Base-by-base conservation (phyloP, 1,140 invertebrate genomes). In the Ostrea denselamellosa region DNA sequence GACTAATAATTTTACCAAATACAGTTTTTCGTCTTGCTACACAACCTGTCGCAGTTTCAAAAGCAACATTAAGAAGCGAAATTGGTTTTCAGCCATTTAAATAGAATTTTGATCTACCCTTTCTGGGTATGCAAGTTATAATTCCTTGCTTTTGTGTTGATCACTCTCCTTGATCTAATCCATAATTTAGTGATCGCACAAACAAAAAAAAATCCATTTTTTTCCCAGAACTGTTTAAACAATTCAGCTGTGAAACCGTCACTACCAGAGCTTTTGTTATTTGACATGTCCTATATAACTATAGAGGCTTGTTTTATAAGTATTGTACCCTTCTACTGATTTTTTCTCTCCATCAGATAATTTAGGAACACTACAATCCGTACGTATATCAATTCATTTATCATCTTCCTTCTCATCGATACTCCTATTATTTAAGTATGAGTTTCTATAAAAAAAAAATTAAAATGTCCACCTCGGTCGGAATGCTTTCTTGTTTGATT, bases 51-150 rank as follows among this genome's bases (percentile, higher is more conserved):
- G 25, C 71, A 12, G 87, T 85, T 83, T 89, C 87, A 81, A 77
- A 85, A 12, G 83, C 19, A 68, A 71, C 81, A n/a, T 89, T 86
- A 17, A 86, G 58, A 12, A 86, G 54, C 5, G 83, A 85, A 52
- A 88, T 88, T 2, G 83, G 87, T 52, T 83, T 19, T 62, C 83
- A 85, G 56, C 85, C 85, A 85, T 58, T 85, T 4, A 85, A 22
- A 56, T 19, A 84, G 12, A 68, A 25, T 52, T 53, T 62, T 14
- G 51, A 5, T 71, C 85, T 89, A 77, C 86, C 56, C 54, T 44
- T 22, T 85, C 85, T 87, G 14, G 88, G 88, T 89, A 89, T 44
- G 22, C 85, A 86, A 34, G 68, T 84, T n/a, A 89, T 85, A 34
- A 86, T 86, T 19, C 83, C 85, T 83, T 82, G 77, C 52, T 54